Base-by-base conservation (phyloP, 2,113 vertebrate species). In the Laterallus jamaicensis region DNA sequence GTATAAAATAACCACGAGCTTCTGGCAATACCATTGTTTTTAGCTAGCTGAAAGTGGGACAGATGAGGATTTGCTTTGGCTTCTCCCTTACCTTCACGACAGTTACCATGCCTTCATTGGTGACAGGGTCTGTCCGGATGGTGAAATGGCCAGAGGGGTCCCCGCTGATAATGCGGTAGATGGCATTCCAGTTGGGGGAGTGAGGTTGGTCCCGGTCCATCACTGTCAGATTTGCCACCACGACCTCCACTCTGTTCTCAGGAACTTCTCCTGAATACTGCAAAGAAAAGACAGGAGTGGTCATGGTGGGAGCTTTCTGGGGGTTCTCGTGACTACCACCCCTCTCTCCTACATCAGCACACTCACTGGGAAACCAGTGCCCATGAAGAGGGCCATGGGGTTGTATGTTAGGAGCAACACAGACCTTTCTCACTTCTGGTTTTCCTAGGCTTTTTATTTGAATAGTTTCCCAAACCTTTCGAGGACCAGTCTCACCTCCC, bases 71-170 rank as follows among this genome's bases (percentile, higher is more conserved):
- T 24, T 32, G 19, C 55, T 58, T 6, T 14, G 67, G 64, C 67
- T 49, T 12, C 5, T 6, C 39, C 95, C 98, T 73, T 96, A 99
- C 99, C 99, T 99, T 99, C 37, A 99, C 98, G 62, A 99, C 99
- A 0, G 99, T 99, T 56, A 99, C 98, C 98, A 99, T 98, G 96
- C 99, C 99, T 50, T 99, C 98, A 1, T 99, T 99, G 98, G 98
- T 99, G 91, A 98, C 52, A 0, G 99, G 99, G 97, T 99, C 99
- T 0, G 99, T 99, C 59, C 98, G 98, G 93, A 99, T 96, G 81
- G 97, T 98, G 97, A 99, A 99, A 95, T 99, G 99, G 4, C 98
- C 98, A 0, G 98, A 96, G 26, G 98, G 98, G 96, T 99, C 99
- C 18, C 99, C 99, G 2, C 99, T 99, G 98, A 99, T 98, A 82